These are phyloP conservation scores for Cuculus canorus DNA, from an alignment of 2,797 vertebrate species.

Conservation along the genomic window DNA sequence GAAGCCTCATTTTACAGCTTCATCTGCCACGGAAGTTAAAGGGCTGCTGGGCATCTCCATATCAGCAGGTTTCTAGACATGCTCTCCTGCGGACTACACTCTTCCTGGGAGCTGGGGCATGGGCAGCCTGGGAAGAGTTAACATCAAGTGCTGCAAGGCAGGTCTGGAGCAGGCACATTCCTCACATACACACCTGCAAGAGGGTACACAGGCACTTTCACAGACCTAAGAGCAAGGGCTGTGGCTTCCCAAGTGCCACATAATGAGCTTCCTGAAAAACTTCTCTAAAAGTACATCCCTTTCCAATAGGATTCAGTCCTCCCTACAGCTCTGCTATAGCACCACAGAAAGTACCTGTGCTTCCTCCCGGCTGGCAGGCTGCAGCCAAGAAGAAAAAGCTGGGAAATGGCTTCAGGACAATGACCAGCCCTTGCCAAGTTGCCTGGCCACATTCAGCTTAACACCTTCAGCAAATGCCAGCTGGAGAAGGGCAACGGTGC, in stretches of 20 bases:
- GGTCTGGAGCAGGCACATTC: conserved; percentile 43
- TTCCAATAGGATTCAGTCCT: neutral
- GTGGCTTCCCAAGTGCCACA: neutral
- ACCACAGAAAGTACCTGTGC: rapidly evolving
- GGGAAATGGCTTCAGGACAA: neutral
- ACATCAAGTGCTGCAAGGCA: neutral
- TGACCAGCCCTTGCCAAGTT: neutral
- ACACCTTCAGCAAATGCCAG: neutral
- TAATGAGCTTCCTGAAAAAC: neutral
- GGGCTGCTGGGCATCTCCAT: neutral
- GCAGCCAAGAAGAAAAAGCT: neutral
- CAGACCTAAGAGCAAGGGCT: neutral
- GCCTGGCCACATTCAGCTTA: neutral
- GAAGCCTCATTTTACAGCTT: neutral
- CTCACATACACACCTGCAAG: conserved; percentile 25
- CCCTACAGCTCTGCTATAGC: neutral
- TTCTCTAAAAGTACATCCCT: neutral
- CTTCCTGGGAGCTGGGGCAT: neutral
- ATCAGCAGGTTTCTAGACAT: neutral
- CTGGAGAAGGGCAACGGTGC: neutral
- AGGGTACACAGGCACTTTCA: conserved; percentile 9
- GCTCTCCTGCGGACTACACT: neutral
- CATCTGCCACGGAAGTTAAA: neutral
- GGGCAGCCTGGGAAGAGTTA: conserved; percentile 1
- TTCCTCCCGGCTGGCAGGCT: neutral